A percentile compares a stretch with the other conserved stretches of the same genome.
phyloP scores from a whole-genome alignment of 2,888 invertebrate species.

The Hydraecia micacea region DNA sequence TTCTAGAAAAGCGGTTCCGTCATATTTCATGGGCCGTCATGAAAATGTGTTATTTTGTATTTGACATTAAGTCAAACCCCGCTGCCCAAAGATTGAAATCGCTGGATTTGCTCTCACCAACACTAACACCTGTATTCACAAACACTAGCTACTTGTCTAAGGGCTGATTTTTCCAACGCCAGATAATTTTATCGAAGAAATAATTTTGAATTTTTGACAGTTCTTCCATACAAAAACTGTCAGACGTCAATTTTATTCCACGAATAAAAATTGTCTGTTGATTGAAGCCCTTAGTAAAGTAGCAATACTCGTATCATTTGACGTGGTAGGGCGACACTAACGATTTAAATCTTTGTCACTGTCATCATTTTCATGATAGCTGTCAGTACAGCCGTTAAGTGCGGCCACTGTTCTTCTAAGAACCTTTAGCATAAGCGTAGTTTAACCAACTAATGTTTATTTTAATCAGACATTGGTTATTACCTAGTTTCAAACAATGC shows the following conservation, averaged over 20 bases:
- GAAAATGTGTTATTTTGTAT: not conserved
- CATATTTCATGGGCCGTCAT: not conserved
- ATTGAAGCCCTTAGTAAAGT: too few species aligned
- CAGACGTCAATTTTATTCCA: too few species aligned
- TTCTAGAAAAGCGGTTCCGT: not conserved
- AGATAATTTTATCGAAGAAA: too few species aligned
- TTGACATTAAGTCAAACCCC: not conserved
- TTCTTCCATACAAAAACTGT: too few species aligned
- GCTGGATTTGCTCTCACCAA: not conserved
- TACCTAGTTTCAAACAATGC: not conserved
- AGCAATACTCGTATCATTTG: too few species aligned
- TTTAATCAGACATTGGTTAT: slow-evolving; percentile 4
- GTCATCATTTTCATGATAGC: not conserved
- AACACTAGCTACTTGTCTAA: too few species aligned
- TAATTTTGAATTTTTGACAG: too few species aligned
- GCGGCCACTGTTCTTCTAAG: not conserved
- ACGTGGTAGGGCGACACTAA: not conserved
- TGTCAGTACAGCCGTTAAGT: not conserved
- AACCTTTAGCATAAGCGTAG: not conserved
- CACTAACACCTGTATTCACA: too few species aligned
- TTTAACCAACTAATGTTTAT: not conserved
- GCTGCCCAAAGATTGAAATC: not conserved
- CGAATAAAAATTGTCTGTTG: too few species aligned
- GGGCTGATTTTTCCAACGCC: too few species aligned
- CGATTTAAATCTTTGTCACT: not conserved